Conservation (phyloP, 2,113 vertebrate genomes). For the Sinocyclocheilus maitianheensis region DNA sequence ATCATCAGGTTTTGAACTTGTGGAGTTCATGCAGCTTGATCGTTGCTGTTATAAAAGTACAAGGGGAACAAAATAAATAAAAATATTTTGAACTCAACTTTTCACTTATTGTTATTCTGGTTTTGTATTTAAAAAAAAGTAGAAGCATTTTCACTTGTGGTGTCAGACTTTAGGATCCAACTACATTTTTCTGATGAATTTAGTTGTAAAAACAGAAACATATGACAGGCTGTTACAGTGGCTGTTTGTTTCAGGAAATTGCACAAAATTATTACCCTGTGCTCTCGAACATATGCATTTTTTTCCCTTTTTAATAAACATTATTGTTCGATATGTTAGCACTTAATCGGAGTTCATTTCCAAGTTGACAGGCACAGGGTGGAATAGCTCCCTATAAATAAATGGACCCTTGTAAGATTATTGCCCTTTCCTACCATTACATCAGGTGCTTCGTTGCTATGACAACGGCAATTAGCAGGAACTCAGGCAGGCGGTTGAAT, state of each 20-base stretch:
- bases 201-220: not conserved
- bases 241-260: slow-evolving; percentile 12
- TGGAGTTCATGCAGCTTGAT: not conserved
- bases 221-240: not conserved
- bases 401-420: slow-evolving; percentile 64
- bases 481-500: slow-evolving; percentile 69
- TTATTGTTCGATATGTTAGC: slow-evolving; percentile 43
- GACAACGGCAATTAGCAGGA: slow-evolving; percentile 71
- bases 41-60: not conserved
- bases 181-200: not conserved
- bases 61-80: not conserved
- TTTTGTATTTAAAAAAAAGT: not conserved
- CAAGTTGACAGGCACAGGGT: slow-evolving; percentile 49
- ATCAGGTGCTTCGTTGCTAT: slow-evolving; percentile 70
- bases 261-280: not conserved
- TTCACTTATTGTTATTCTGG: not conserved
- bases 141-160: not conserved
- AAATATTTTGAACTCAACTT: not conserved
- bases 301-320: slow-evolving; percentile 14
- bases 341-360: slow-evolving; percentile 37
- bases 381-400: slow-evolving; percentile 63
- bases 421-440: slow-evolving; percentile 70
- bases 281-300: not conserved
- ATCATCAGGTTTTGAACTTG: not conserved
- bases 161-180: not conserved